A percentile compares a stretch with the other conserved stretches of the same genome.
phyloP scores from a whole-genome alignment of 2,113 vertebrate genomes.

The Xyrauchen texanus region DNA sequence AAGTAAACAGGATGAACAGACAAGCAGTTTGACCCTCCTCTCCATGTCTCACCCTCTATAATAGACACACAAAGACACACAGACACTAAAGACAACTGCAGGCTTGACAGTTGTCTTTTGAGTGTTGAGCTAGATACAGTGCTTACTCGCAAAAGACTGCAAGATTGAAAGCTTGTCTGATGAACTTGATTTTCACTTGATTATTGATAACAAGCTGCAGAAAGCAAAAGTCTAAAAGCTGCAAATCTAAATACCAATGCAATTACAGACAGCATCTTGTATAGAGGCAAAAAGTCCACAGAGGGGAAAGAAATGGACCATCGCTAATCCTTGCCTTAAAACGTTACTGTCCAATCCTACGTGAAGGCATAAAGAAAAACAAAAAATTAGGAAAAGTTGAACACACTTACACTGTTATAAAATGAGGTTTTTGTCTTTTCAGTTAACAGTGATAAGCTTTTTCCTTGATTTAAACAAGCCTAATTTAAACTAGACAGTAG shows the following conservation, averaged over 20 bases:
- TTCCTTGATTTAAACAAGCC: too few relatives aligned
- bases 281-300: background rate
- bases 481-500: too few relatives aligned
- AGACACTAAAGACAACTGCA: background rate
- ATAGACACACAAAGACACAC: constrained; percentile 6
- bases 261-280: background rate
- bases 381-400: too few relatives aligned
- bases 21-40: constrained; percentile 4
- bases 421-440: too few relatives aligned
- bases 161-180: background rate
- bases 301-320: background rate
- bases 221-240: background rate
- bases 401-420: too few relatives aligned
- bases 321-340: too few relatives aligned
- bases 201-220: background rate
- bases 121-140: background rate
- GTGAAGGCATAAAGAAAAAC: too few relatives aligned
- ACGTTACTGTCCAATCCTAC: too few relatives aligned
- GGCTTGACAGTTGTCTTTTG: constrained; percentile 9
- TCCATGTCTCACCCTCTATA: background rate
- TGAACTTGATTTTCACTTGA: background rate
- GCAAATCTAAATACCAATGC: background rate
- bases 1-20: constrained; percentile 56
- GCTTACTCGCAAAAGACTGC: background rate
- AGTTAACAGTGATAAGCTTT: too few relatives aligned